These are phyloP conservation scores for rabbit (Oryctolagus cuniculus) DNA, from an alignment of 2,113 vertebrate genomes.

Conservation along the genomic window DNA sequence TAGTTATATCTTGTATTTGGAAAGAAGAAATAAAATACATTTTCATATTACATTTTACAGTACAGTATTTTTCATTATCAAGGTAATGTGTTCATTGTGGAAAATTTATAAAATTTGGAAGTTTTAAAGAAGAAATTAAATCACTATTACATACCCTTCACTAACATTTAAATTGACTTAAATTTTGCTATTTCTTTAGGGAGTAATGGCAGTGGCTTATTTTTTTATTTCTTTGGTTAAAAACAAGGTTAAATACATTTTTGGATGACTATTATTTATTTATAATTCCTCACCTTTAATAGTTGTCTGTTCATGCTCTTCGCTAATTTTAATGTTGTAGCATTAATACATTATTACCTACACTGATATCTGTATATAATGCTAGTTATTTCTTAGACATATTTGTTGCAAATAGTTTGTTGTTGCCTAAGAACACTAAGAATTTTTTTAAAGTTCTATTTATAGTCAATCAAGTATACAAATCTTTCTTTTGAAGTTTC, in stretches of 20 bases:
- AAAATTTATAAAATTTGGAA: constrained; percentile 22
- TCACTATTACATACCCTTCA: neutral
- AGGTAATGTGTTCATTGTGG: neutral
- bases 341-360: constrained; percentile 9
- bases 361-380: neutral
- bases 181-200: constrained; percentile 2
- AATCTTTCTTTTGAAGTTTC: neutral
- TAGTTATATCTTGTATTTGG: neutral
- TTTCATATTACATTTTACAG: neutral
- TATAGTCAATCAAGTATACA: neutral
- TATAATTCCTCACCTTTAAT: neutral
- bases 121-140: constrained; percentile 33
- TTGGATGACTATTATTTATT: neutral
- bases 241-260: neutral
- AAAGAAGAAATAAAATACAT: constrained; percentile 14
- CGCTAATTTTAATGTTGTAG: neutral
- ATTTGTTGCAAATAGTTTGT: neutral
- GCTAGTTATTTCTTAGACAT: constrained; percentile 21
- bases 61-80: constrained; percentile 5
- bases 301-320: neutral
- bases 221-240: constrained; percentile 10
- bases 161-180: constrained; percentile 34
- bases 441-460: neutral
- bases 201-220: neutral
- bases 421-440: constrained; percentile 28